Percentiles rank a stretch among this genome's conserved stretches.
Evolutionary conservation across 2,113 vertebrate genomes (phyloP).

Genomic region (Hippoglossus stenolepis): DNA sequence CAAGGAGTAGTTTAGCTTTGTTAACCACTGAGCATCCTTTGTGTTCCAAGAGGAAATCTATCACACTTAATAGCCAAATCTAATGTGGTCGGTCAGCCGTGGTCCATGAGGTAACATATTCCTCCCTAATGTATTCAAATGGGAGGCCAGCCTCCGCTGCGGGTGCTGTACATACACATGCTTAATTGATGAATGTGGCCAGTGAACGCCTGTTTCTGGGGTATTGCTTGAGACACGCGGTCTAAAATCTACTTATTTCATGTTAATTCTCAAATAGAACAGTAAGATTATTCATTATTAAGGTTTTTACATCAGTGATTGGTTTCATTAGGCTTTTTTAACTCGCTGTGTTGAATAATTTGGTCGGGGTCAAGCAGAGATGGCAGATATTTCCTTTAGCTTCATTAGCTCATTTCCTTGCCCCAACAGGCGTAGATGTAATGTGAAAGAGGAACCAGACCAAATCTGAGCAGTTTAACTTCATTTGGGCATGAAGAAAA

Average conservation of each 20-base stretch:
- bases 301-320: constrained; percentile 37
- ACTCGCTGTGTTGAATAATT: not conserved
- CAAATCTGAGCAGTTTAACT: constrained; percentile 26
- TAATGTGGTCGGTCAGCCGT: constrained; percentile 69
- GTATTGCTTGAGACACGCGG: constrained; percentile 39
- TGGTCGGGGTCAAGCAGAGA: constrained; percentile 14
- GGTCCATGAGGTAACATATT: constrained; percentile 66
- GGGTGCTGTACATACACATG: constrained; percentile 51
- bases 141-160: constrained; percentile 51
- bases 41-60: constrained; percentile 70
- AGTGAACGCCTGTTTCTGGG: constrained; percentile 49
- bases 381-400: constrained; percentile 26
- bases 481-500: constrained; percentile 44
- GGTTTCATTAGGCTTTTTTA: constrained; percentile 24
- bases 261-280: constrained; percentile 57
- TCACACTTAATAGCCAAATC: constrained; percentile 74
- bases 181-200: constrained; percentile 75
- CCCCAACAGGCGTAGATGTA: not conserved
- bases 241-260: constrained; percentile 49
- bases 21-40: constrained; percentile 65
- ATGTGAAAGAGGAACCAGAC: constrained; percentile 34
- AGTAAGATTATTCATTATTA: constrained; percentile 40
- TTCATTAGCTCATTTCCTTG: constrained; percentile 30
- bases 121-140: constrained; percentile 68
- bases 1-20: constrained; percentile 59